These are phyloP conservation scores for Porites divaricata DNA, from an alignment of 92 coral and sea anemone species.

Conservation along the genomic window DNA sequence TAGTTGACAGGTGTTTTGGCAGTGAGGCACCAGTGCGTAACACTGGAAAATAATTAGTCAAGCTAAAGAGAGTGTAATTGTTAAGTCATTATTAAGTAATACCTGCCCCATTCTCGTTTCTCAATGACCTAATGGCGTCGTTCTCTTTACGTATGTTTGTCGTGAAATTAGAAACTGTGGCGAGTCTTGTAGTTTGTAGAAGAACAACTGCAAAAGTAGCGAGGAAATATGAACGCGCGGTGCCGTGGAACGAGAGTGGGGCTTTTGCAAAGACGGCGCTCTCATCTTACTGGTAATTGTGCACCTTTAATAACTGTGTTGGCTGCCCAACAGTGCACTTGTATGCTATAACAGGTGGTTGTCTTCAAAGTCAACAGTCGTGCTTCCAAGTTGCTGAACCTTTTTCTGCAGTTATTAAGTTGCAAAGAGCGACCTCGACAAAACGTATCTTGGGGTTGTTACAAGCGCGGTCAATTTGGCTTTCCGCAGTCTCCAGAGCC, in stretches of 20 bases:
- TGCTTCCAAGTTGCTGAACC: neutral
- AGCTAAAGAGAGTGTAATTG: conserved; percentile 65
- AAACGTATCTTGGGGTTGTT: too few species aligned
- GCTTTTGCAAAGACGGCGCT: conserved; percentile 40
- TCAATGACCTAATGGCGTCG: conserved; percentile 84
- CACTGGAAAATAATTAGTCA: conserved; percentile 73
- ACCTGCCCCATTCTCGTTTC: conserved; percentile 63
- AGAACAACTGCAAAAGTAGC: neutral
- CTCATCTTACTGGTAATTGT: conserved; percentile 31
- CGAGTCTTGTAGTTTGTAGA: neutral
- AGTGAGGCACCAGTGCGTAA: conserved; percentile 64
- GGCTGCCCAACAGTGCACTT: conserved; percentile 13
- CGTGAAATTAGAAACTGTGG: conserved; percentile 10
- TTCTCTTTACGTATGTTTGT: conserved; percentile 61
- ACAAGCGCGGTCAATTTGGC: neutral
- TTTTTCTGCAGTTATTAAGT: conserved; percentile 22
- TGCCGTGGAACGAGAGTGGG: conserved; percentile 26
- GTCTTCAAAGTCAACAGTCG: conserved; percentile 21
- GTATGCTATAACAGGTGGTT: conserved; percentile 31
- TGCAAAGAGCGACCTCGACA: conserved; percentile 1
- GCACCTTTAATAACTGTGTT: conserved; percentile 6
- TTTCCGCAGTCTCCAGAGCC: neutral
- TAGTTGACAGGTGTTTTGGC: conserved; percentile 87
- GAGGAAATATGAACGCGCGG: conserved; percentile 32
- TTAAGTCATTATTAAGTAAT: conserved; percentile 98